These are phyloP conservation scores for Paramisgurnus dabryanus DNA, from an alignment of 2,113 vertebrate species.

Conservation along the genomic window DNA sequence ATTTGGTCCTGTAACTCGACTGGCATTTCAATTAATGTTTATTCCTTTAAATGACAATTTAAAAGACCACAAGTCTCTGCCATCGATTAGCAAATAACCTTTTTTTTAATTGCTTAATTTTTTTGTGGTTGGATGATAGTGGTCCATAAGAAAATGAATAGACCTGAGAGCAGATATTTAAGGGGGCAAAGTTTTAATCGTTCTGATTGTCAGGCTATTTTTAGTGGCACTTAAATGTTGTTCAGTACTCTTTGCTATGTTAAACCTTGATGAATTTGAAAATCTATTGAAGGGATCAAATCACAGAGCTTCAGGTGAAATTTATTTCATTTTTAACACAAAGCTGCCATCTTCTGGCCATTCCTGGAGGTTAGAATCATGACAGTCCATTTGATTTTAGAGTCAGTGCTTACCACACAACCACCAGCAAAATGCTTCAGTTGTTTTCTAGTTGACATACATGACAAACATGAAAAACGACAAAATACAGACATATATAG, in stretches of 20 bases:
- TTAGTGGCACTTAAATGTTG: background rate
- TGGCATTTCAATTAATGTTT: background rate
- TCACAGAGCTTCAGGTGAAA: too few relatives aligned
- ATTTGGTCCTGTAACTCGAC: background rate
- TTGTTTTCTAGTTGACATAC: background rate
- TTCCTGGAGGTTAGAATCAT: background rate
- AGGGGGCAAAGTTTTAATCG: too few relatives aligned
- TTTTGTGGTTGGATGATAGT: too few relatives aligned
- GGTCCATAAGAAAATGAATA: too few relatives aligned
- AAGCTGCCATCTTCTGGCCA: conserved; percentile 57
- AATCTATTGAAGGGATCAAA: background rate
- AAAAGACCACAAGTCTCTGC: background rate
- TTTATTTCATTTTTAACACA: conserved; percentile 43
- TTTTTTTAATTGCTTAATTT: too few relatives aligned
- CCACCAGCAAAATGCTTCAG: background rate
- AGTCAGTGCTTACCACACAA: background rate
- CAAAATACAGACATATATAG: background rate
- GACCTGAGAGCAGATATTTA: too few relatives aligned
- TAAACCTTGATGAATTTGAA: background rate
- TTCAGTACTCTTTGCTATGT: background rate
- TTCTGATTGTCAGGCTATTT: background rate
- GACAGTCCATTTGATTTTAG: background rate
- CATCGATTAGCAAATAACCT: too few relatives aligned
- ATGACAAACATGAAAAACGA: background rate
- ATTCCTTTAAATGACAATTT: background rate